Percentiles rank a stretch among this genome's conserved stretches.
Evolutionary conservation across 2,113 vertebrate species (phyloP).

Genomic region (Myiagra hebetior): DNA sequence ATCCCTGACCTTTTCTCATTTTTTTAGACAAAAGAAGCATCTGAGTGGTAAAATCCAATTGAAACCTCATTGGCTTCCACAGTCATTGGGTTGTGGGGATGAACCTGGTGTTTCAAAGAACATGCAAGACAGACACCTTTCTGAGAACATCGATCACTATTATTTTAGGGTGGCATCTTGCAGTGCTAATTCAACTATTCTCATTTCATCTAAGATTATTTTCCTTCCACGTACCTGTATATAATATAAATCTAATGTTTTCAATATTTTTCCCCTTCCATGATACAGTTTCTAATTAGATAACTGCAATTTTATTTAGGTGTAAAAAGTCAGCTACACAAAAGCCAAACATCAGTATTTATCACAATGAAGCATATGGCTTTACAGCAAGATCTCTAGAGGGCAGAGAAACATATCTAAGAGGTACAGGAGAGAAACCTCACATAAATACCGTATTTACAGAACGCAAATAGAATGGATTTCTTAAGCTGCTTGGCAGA

Average conservation of each 20-base stretch:
- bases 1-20: background rate
- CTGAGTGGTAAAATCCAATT: background rate
- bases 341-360: background rate
- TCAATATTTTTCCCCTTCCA: background rate
- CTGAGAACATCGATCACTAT: background rate
- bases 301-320: background rate
- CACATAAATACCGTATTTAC: background rate
- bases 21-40: background rate
- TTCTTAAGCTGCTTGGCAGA: background rate
- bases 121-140: background rate
- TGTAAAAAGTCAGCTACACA: background rate
- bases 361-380: background rate
- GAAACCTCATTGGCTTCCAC: background rate
- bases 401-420: background rate
- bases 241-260: background rate
- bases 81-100: background rate
- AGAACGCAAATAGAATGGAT: background rate
- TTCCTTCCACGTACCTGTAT: constrained; percentile 4
- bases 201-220: constrained; percentile 21
- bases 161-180: background rate
- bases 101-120: background rate
- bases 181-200: background rate
- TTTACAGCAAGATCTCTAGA: background rate
- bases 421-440: background rate
- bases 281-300: background rate